Base-by-base conservation (phyloP, 2,113 vertebrate genomes). In the Platycercus adscitus region DNA sequence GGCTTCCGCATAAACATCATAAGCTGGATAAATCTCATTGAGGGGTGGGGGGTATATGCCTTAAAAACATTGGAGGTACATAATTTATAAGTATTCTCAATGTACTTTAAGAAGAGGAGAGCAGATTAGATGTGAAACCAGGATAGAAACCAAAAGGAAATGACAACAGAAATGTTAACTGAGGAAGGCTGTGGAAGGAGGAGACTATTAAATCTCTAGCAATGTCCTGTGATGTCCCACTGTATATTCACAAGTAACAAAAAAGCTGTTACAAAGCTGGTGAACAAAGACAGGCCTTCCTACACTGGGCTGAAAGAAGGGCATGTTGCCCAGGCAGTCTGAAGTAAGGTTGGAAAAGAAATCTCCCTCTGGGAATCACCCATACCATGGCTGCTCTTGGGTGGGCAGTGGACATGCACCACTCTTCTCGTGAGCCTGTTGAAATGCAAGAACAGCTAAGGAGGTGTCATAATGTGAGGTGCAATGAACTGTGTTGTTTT, bases 31-130 rank as follows among this genome's bases (percentile, higher is more conserved):
- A 26, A 43, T 39, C 61, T 85, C 28, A 35, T 9, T 66, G 39
- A 7, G 4, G 14, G 7, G 9, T 5, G 3, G 2, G 14, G 8
- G 5, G 3, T 3, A 8, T 44, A 17, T 66, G 43, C 13, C 55
- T 76, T 64, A 33, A 70, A 73, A 81, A 46, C 6, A 21, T 3
- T 26, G 12, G 6, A 55, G 53, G 6, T 53, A 7, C 13, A 15
- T 39, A 18, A 58, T 43, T 79, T 68, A 6, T 49, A 46, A 49
- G 15, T 23, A 26, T 68, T 91, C 55, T 35, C 16, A 35, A 12
- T 13, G 7, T 26, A 16, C 37, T 75, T 88, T 47, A 21, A 55
- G 50, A 75, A 71, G 19, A 2, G 10, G 6, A 24, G 55, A 78
- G n/a, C 8, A 78, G 46, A 78, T 75, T 39, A 71, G 91, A 78